phyloP scores from a whole-genome alignment of 1,140 invertebrate species.

The Zaprionus davidi region DNA sequence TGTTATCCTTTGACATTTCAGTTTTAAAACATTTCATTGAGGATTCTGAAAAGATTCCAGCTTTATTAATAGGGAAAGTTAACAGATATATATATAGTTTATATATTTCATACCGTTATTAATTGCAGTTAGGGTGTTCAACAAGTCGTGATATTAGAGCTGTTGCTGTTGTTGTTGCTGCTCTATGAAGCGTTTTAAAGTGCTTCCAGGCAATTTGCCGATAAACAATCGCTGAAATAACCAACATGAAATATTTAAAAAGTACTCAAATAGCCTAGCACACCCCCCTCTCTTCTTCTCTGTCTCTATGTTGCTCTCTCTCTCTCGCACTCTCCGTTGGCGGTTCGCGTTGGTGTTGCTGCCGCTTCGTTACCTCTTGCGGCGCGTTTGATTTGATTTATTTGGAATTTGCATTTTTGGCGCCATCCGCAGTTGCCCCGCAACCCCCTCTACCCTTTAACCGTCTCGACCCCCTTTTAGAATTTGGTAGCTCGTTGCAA shows the following conservation, averaged over 20 bases:
- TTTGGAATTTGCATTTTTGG: conserved; percentile 79
- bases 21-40: no score
- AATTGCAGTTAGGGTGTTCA: conserved; percentile 15
- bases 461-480: neutral
- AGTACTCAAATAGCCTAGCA: conserved; percentile 51
- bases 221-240: conserved; percentile 80
- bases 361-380: conserved; percentile 78
- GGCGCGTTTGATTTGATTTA: conserved; percentile 80
- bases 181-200: conserved; percentile 76
- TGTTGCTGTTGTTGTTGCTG: conserved; percentile 60
- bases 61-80: no score
- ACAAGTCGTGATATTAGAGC: neutral
- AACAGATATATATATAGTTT: no score
- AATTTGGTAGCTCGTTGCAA: conserved; percentile 34
- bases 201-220: conserved; percentile 81
- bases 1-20: no score
- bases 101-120: no score
- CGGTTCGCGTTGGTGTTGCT: conserved; percentile 71
- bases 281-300: neutral
- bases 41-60: no score
- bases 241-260: conserved; percentile 81
- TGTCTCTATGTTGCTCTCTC: neutral
- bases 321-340: conserved; percentile 32
- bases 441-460: neutral
- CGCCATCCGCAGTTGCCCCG: conserved; percentile 19